Percentiles rank a stretch among this genome's conserved stretches.
These are phyloP conservation scores for Sorex araneus DNA, from an alignment of 2,113 vertebrate species.

Conservation along the genomic window DNA sequence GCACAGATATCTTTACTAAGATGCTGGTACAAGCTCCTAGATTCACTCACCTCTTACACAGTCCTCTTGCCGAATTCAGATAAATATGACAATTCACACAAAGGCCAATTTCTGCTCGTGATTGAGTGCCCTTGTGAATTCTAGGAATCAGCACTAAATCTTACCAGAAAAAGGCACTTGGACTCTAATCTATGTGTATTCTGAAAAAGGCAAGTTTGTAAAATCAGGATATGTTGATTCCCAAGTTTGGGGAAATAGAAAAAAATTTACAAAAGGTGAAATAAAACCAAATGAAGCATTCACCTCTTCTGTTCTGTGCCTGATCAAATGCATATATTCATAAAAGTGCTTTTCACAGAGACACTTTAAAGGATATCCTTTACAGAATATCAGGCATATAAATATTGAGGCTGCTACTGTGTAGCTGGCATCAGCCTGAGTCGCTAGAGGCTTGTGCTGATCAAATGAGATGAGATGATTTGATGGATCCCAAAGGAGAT, in stretches of 20 bases:
- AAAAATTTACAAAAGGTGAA: slow-evolving; percentile 33
- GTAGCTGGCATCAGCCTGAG: background rate
- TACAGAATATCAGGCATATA: background rate
- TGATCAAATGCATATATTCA: background rate
- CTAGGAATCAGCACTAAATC: slow-evolving; percentile 2
- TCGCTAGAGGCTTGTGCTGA: rapidly evolving
- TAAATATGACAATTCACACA: background rate
- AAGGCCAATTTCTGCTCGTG: background rate
- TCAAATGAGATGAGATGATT: background rate
- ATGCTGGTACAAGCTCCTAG: background rate
- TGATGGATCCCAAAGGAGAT: background rate
- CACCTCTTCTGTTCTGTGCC: background rate
- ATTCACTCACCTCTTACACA: background rate
- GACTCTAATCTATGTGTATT: background rate
- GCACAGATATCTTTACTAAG: background rate
- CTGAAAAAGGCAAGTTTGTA: background rate
- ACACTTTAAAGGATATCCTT: background rate
- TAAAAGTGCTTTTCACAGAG: background rate
- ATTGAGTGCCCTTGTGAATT: background rate
- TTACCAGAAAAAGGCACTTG: background rate
- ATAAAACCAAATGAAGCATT: slow-evolving; percentile 24
- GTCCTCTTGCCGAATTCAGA: background rate
- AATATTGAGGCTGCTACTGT: background rate
- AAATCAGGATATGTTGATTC: slow-evolving; percentile 19
- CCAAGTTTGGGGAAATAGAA: background rate